These are phyloP conservation scores for Rhea pennata DNA, from an alignment of 2,113 vertebrate genomes.

Conservation along the genomic window DNA sequence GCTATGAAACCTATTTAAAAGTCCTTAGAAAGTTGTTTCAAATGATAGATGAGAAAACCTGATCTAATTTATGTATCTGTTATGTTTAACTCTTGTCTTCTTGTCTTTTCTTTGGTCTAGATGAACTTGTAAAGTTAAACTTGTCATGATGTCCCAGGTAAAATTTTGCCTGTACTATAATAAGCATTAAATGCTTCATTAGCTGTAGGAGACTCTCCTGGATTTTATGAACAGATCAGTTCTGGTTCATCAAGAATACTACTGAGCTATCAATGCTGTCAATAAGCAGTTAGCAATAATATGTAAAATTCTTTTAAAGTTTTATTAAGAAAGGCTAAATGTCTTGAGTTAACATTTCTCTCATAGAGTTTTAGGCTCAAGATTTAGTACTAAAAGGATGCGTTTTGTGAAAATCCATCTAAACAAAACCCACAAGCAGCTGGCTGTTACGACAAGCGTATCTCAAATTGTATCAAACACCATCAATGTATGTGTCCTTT, in stretches of 20 bases:
- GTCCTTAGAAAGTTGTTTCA: not conserved
- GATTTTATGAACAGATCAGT: constrained; percentile 54
- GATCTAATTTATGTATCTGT: not conserved
- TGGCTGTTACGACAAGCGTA: not conserved
- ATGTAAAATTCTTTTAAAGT: constrained; percentile 38
- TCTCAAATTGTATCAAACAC: constrained; percentile 13
- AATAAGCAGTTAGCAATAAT: constrained; percentile 46
- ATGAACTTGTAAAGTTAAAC: not conserved
- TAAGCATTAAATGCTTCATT: constrained; percentile 54
- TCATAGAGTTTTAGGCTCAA: constrained; percentile 1
- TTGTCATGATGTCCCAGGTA: not conserved
- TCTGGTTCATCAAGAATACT: constrained; percentile 51
- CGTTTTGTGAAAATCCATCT: not conserved
- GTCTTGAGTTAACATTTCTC: constrained; percentile 23
- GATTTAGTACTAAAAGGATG: not conserved
- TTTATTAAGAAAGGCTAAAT: constrained; percentile 13
- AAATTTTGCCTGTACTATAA: constrained; percentile 12
- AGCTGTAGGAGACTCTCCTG: constrained; percentile 46
- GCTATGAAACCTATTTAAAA: not conserved
- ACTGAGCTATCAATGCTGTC: constrained; percentile 52
- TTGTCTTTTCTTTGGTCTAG: not conserved
- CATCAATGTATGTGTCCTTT: not conserved
- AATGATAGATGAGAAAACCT: not conserved
- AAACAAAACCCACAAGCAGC: not conserved
- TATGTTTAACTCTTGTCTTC: not conserved